phyloP scores from a whole-genome alignment of 1,140 invertebrate species.

The Daktulosphaira vitifoliae region DNA sequence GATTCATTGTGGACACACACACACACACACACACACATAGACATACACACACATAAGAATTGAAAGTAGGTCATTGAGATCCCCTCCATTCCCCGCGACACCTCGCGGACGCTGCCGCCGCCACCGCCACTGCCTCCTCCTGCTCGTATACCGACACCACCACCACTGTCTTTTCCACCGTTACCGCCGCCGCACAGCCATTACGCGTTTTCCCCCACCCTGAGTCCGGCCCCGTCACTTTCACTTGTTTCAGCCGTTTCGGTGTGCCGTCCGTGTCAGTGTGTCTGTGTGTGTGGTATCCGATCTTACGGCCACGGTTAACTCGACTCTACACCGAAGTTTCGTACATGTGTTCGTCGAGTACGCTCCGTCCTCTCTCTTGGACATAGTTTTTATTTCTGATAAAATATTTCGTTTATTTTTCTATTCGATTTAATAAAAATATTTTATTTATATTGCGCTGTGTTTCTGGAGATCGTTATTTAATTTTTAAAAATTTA shows the following conservation, averaged over 20 bases:
- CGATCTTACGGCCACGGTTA: conserved; percentile 6
- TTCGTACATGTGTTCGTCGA: conserved; percentile 24
- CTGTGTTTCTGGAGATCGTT: background rate
- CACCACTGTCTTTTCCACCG: background rate
- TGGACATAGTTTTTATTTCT: too few relatives aligned
- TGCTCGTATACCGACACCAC: background rate
- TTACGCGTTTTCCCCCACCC: conserved; percentile 9
- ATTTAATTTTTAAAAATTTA: conserved; percentile 14
- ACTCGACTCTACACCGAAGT: conserved; percentile 16
- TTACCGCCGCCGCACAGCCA: background rate
- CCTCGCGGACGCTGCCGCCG: background rate
- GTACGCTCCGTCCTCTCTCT: background rate
- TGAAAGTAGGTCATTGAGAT: conserved; percentile 36
- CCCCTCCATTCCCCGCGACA: conserved; percentile 11
- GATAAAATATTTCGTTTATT: too few relatives aligned
- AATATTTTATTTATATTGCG: too few relatives aligned
- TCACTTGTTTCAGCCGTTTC: conserved; percentile 28
- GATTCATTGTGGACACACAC: conserved; percentile 4
- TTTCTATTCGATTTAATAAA: too few relatives aligned
- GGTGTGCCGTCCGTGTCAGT: conserved; percentile 33
- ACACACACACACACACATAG: background rate
- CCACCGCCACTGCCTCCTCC: background rate
- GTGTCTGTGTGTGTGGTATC: conserved; percentile 31
- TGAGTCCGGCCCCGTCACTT: conserved; percentile 30
- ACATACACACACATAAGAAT: background rate